phyloP scores from a whole-genome alignment of 2,113 vertebrate species.

The Anoplopoma fimbria region DNA sequence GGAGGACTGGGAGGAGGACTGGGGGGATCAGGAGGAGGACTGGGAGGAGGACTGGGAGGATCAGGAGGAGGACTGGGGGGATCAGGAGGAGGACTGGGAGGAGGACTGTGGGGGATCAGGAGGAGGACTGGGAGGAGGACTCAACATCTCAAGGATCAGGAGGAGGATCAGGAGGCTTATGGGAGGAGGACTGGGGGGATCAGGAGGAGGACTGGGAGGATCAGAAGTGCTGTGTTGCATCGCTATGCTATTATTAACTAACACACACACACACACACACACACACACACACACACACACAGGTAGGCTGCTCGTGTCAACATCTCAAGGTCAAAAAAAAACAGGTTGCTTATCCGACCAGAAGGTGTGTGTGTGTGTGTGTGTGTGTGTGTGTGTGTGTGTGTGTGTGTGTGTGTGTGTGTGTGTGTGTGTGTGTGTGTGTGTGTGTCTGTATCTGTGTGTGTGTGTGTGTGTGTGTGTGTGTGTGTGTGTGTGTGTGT shows the following conservation, averaged over 20 bases:
- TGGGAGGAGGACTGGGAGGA: no score
- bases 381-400: not conserved
- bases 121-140: no score
- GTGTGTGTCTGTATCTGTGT: not conserved
- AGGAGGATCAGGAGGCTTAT: no score
- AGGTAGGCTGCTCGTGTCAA: slow-evolving; percentile 64
- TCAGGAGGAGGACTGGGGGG: no score
- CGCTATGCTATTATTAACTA: slow-evolving; percentile 47
- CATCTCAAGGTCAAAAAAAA: slow-evolving; percentile 83
- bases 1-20: no score
- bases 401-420: not conserved
- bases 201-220: no score
- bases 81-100: no score
- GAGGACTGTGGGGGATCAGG: no score
- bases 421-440: not conserved
- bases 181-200: no score
- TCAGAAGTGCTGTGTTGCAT: no score
- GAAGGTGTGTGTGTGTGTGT: not conserved
- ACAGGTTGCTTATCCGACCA: slow-evolving; percentile 23
- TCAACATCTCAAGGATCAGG: no score
- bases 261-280: not conserved
- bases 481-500: not conserved
- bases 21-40: no score
- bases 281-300: slow-evolving; percentile 17
- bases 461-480: not conserved